Conservation (phyloP, 2,113 vertebrate species). For the Salvelinus fontinalis region DNA sequence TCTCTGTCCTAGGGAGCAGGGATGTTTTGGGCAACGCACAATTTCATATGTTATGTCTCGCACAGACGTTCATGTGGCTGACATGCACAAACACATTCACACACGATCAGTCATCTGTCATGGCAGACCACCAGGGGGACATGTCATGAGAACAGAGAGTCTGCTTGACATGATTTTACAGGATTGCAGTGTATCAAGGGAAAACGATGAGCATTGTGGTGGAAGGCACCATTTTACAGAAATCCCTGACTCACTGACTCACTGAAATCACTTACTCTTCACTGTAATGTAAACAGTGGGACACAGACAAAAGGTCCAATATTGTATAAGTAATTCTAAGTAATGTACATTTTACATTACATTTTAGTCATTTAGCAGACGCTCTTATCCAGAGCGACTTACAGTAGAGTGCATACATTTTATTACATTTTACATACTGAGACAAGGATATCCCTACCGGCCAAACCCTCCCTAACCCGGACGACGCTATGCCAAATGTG, state of each 20-base stretch:
- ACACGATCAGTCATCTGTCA: slow-evolving; percentile 21
- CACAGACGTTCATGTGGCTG: background rate
- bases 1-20: slow-evolving; percentile 47
- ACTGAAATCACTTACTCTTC: background rate
- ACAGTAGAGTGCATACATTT: no score
- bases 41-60: slow-evolving; percentile 20
- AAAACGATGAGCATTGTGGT: slow-evolving; percentile 37
- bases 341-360: no score
- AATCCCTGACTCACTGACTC: background rate
- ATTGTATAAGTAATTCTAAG: no score
- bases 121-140: slow-evolving; percentile 22
- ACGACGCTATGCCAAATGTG: no score
- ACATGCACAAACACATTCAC: slow-evolving; percentile 2
- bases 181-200: slow-evolving; percentile 33
- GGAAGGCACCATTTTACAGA: slow-evolving; percentile 23
- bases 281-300: no score
- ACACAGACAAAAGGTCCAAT: no score
- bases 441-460: no score
- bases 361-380: no score
- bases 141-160: slow-evolving; percentile 48
- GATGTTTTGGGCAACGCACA: slow-evolving; percentile 38
- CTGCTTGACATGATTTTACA: slow-evolving; percentile 36
- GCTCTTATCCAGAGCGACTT: no score
- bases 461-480: no score
- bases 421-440: no score